A percentile compares a stretch with the other conserved stretches of the same genome.
Conservation (phyloP, 2,797 vertebrate species). For the Delichon dasypus region DNA sequence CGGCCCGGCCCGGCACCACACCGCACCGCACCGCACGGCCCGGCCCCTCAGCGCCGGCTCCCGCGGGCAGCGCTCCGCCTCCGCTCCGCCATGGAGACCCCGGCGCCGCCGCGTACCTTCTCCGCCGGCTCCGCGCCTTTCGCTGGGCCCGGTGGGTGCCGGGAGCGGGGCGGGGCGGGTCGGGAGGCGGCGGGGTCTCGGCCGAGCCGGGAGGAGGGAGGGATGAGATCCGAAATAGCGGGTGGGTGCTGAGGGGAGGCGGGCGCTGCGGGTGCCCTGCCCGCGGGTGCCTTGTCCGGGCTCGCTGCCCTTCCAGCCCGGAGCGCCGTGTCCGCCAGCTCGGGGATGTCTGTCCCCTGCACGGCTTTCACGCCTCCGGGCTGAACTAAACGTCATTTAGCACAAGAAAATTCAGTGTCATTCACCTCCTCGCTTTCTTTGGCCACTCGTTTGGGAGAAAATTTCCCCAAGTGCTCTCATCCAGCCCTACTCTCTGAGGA, state of each 20-base stretch:
- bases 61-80: too few relatives aligned
- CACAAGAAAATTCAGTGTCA: fast-evolving
- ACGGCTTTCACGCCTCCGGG: fast-evolving
- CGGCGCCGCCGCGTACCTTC: background rate
- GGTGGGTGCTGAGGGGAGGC: background rate
- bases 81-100: background rate
- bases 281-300: too few relatives aligned
- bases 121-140: background rate
- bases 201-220: too few relatives aligned
- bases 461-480: fast-evolving
- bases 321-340: background rate
- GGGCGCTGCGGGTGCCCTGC: too few relatives aligned
- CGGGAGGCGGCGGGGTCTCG: background rate
- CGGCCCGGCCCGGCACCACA: too few relatives aligned
- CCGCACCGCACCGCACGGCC: background rate
- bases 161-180: background rate
- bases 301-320: fast-evolving
- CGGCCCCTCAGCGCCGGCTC: too few relatives aligned
- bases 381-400: fast-evolving
- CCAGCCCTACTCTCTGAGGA: fast-evolving
- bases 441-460: background rate
- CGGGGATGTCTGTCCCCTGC: background rate
- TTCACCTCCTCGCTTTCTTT: too few relatives aligned
- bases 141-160: background rate
- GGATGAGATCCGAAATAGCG: fast-evolving